Conservation (phyloP, 2,113 vertebrate species). For the Corynorhinus townsendii region DNA sequence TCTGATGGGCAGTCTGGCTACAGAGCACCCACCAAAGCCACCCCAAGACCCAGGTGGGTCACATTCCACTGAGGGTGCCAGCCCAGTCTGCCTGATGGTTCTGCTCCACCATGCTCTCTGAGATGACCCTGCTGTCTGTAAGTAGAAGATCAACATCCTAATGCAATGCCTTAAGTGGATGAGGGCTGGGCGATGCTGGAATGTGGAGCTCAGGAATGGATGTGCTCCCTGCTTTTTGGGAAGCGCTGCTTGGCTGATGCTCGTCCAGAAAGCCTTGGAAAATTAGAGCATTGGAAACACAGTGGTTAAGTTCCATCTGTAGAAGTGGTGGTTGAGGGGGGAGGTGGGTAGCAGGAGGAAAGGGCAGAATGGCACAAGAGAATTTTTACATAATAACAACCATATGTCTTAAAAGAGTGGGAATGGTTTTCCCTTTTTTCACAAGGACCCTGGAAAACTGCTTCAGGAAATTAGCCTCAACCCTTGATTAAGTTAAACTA, state of each 20-base stretch:
- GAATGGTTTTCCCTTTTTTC: background rate
- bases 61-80: background rate
- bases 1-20: background rate
- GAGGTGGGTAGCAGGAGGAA: background rate
- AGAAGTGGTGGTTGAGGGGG: no score
- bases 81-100: fast-evolving
- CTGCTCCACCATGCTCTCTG: background rate
- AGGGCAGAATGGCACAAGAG: background rate
- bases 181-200: background rate
- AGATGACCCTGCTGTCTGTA: background rate
- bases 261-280: background rate
- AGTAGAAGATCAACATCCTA: background rate
- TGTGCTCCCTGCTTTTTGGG: background rate
- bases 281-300: background rate
- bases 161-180: background rate
- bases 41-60: background rate
- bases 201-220: background rate
- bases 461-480: constrained; percentile 42
- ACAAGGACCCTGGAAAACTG: constrained; percentile 45
- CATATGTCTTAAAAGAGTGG: constrained; percentile 41
- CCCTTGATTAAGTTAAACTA: constrained; percentile 29
- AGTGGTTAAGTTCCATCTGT: background rate
- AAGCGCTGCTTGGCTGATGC: background rate
- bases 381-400: constrained; percentile 23
- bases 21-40: fast-evolving